Evolutionary conservation across 2,797 vertebrate species (phyloP).

Genomic region (Sebastiscus tertius): DNA sequence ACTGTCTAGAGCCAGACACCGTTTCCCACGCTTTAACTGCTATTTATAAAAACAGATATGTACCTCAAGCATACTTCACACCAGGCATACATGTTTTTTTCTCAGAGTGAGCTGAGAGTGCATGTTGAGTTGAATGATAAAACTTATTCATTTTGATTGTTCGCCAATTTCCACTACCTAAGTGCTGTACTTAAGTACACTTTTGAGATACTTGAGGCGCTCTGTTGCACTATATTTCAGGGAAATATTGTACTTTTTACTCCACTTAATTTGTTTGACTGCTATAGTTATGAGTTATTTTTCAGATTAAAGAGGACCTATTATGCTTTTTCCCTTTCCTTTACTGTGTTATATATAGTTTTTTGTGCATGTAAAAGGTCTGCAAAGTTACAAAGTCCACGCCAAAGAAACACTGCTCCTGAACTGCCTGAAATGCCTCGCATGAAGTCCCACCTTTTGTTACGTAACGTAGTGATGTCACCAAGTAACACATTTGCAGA

Average conservation of each 20-base stretch:
- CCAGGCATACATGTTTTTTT: neutral
- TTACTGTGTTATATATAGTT: accelerated
- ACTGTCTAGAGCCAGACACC: neutral
- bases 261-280: neutral
- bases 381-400: too few relatives aligned
- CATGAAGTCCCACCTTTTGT: too few relatives aligned
- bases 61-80: neutral
- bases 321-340: too few relatives aligned
- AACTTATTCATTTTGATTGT: neutral
- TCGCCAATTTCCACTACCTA: neutral
- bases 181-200: neutral
- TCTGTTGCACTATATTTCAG: neutral
- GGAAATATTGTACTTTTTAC: neutral
- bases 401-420: too few relatives aligned
- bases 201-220: neutral
- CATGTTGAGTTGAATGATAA: neutral
- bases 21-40: neutral
- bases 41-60: neutral
- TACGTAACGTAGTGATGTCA: too few relatives aligned
- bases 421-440: too few relatives aligned
- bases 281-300: neutral
- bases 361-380: too few relatives aligned
- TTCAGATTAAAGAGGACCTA: neutral
- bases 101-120: neutral
- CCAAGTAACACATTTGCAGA: too few relatives aligned